Evolutionary conservation across 2,797 vertebrate genomes (phyloP), one percentile per base, ranked within the genome.

Genomic region (Nyctalus aviator): DNA sequence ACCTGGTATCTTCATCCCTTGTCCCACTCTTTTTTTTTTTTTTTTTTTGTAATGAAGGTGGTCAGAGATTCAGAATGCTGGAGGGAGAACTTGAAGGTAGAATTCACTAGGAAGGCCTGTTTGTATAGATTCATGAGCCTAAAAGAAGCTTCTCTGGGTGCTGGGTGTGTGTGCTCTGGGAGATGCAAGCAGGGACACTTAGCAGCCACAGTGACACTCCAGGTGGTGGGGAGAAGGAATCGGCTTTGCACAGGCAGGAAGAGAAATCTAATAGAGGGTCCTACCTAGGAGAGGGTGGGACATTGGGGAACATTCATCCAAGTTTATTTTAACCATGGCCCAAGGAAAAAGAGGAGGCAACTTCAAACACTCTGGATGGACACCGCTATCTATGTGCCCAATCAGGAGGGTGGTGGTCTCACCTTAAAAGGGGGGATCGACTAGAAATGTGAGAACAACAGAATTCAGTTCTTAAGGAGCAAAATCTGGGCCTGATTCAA

Each of bases 321-420:
- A 53, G 89, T 83, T 92, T 72, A 62, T 88, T 78, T 92, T 77
- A 59, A 85, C 69, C 48, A 64, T 7, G 72, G 53, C 44, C 83
- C 78, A 82, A 55, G 17, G 30, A 30, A 72, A 48, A 30, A 69
- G 0, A 5, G 0, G 3, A 55, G 35, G 5, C 8, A 21, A 66
- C 77, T 87, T 84, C 57, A 87, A 9, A 59, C 37, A 23, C 57
- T 84, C 79, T 48, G 46, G 79, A 79, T 14, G 46, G 18, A 91
- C 5, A 69, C 3, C 21, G 8, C 14, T 62, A 25, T 72, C 75
- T 23, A 41, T 64, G 41, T 44, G 25, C 35, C 46, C 21, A 32
- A 37, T 53, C 37, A 64, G 41, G 46, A 44, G 35, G 21, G 12
- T 44, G 82, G 18, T 57, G 27, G 44, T 84, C 59, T 76, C 48